Base-by-base conservation (phyloP, 2,113 vertebrate species). In the Cavia porcellus region DNA sequence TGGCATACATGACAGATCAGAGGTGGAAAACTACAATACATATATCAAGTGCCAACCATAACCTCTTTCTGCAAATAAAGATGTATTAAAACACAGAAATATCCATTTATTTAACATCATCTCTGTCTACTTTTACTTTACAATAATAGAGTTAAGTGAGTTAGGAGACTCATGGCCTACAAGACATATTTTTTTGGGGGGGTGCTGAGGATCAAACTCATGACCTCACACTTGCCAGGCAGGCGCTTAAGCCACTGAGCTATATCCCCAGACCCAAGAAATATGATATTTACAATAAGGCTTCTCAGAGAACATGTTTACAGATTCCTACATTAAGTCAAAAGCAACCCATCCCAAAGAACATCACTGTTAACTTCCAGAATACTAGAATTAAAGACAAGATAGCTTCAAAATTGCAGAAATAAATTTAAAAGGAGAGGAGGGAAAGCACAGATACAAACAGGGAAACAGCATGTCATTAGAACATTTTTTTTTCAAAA, bases 11-110 rank as follows among this genome's bases (percentile, higher is more conserved):
- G 72, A 7, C 30, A 93, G 77, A 50, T 72, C 45, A 42, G 8
- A 45, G 3, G 3, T 57, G 45, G 61, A 1, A 83, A 42, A 74
- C 24, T 89, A 19, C 83, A 6, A 11, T n/a, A 19, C 11, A 42
- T 28, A 25, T 4, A 7, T 45, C 35, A 57, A 35, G 45, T 55
- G 0, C 12, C 17, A 3, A 6, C 45, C 24, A 8, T 0, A 22
- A 52, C 15, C 3, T 42, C 3, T 61, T 74, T 66, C n/a, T 42
- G 10, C 22, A 87, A n/a, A 47, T 45, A 52, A 83, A 66, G 19
- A 8, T 94, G 35, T 42, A 28, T 66, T 89, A 57, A 61, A 84
- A 75, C 35, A 89, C 10, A 38, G 6, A 1, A 32, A 50, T 52
- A 7, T 1, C 14, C 32, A 30, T 81, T 55, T 42, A 28, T 74